Conservation (phyloP, 2,888 invertebrate genomes). For the Neoascia interrupta region DNA sequence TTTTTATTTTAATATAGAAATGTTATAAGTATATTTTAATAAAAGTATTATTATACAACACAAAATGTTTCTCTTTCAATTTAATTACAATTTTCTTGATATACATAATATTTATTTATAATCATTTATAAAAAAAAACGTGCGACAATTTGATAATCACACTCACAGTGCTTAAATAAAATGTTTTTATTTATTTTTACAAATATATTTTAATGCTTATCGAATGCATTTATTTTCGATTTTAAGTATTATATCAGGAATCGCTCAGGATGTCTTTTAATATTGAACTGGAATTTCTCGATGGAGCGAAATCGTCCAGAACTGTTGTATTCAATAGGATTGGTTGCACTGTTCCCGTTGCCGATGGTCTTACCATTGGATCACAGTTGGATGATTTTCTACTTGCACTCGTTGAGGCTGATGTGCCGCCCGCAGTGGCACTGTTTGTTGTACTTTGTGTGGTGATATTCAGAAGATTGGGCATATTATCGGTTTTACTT, state of each 20-base stretch:
- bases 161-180: slow-evolving; percentile 51
- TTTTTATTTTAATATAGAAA: no score
- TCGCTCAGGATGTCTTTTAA: slow-evolving; percentile 79
- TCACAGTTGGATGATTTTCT: slow-evolving; percentile 56
- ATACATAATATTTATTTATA: slow-evolving; percentile 36
- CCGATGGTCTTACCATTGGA: slow-evolving; percentile 41
- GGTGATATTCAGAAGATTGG: slow-evolving; percentile 75
- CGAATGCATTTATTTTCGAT: no score
- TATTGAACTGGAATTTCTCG: slow-evolving; percentile 79
- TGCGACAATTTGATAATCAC: slow-evolving; percentile 33
- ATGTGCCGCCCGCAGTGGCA: slow-evolving; percentile 27
- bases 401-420: slow-evolving; percentile 20
- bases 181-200: slow-evolving; percentile 30
- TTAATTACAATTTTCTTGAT: slow-evolving; percentile 47
- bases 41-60: no score
- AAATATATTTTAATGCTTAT: slow-evolving; percentile 12
- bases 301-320: slow-evolving; percentile 76
- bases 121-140: slow-evolving; percentile 63
- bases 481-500: slow-evolving; percentile 72
- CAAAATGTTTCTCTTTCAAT: background rate
- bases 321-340: slow-evolving; percentile 75
- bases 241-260: slow-evolving; percentile 75
- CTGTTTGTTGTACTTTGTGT: slow-evolving; percentile 56
- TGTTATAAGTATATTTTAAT: no score
- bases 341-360: slow-evolving; percentile 72